Conservation (phyloP, 2,888 invertebrate species). For the Epistrophe eligans region DNA sequence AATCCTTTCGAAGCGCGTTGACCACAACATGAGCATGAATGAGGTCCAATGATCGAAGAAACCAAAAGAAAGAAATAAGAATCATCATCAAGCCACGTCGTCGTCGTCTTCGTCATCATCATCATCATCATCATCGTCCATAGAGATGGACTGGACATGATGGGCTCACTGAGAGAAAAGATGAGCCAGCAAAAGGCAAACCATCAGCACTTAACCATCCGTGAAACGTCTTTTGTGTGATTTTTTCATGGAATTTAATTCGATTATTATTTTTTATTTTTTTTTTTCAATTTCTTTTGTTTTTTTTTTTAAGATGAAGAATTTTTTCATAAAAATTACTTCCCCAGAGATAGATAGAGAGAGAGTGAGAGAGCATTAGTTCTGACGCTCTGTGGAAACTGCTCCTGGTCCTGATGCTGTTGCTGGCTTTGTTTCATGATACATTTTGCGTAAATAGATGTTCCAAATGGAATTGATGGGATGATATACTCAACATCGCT, state of each 20-base stretch:
- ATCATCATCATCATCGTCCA: constrained; percentile 11
- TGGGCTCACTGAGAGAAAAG: constrained; percentile 45
- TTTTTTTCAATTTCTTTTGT: neutral
- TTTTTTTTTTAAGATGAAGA: neutral
- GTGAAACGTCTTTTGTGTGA: constrained; percentile 74
- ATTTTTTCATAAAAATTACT: neutral
- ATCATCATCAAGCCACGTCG: constrained; percentile 24
- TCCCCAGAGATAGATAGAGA: neutral
- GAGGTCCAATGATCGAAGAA: constrained; percentile 22
- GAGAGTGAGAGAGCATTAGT: neutral
- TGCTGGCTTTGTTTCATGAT: constrained; percentile 29
- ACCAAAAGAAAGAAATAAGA: constrained; percentile 1
- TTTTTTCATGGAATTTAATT: constrained; percentile 76
- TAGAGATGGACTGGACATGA: constrained; percentile 69
- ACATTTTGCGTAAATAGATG: constrained; percentile 69
- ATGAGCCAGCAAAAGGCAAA: constrained; percentile 63
- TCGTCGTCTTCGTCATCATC: constrained; percentile 9
- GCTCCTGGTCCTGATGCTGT: neutral
- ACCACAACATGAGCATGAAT: constrained; percentile 68
- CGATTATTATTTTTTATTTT: constrained; percentile 60
- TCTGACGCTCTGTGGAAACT: neutral
- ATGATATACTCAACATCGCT: constrained; percentile 1
- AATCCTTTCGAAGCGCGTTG: constrained; percentile 68
- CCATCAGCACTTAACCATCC: constrained; percentile 75
- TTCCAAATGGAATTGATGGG: constrained; percentile 71